Conservation (phyloP, 1,140 invertebrate genomes). For the Diploscapter pachys region DNA sequence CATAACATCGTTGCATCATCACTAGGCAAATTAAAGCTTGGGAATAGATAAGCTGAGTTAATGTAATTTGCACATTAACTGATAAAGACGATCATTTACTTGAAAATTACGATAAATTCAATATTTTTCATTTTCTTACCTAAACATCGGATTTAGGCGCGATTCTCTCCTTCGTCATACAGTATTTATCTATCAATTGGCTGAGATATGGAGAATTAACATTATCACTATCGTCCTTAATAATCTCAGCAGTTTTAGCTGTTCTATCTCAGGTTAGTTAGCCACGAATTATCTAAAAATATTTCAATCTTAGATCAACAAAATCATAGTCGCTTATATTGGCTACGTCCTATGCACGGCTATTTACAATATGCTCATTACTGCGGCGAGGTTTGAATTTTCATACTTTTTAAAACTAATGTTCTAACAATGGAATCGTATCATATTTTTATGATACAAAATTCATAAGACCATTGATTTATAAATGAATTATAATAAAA, state of each 20-base stretch:
- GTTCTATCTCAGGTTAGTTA: conserved; percentile 1
- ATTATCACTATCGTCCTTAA: conserved; percentile 18
- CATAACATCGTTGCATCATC: too few relatives aligned
- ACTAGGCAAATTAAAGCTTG: too few relatives aligned
- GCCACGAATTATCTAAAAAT: not conserved
- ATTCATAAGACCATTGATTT: too few relatives aligned
- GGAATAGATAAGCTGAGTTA: too few relatives aligned
- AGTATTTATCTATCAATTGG: conserved; percentile 31
- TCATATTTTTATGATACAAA: too few relatives aligned
- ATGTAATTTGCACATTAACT: too few relatives aligned
- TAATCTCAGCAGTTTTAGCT: conserved; percentile 15
- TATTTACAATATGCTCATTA: conserved; percentile 35
- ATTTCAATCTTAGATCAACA: not conserved
- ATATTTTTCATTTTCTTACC: too few relatives aligned
- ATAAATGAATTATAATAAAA: too few relatives aligned
- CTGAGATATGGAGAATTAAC: conserved; percentile 18
- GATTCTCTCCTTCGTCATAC: conserved; percentile 27
- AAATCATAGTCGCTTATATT: conserved; percentile 21
- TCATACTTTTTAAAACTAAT: not conserved
- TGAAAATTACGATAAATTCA: too few relatives aligned
- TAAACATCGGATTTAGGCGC: conserved; percentile 8
- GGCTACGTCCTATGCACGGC: conserved; percentile 19
- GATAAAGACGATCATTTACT: too few relatives aligned
- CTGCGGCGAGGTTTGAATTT: conserved; percentile 26
- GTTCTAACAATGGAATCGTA: too few relatives aligned